Conservation (phyloP, 2,888 invertebrate species). For the Volucella inflata region DNA sequence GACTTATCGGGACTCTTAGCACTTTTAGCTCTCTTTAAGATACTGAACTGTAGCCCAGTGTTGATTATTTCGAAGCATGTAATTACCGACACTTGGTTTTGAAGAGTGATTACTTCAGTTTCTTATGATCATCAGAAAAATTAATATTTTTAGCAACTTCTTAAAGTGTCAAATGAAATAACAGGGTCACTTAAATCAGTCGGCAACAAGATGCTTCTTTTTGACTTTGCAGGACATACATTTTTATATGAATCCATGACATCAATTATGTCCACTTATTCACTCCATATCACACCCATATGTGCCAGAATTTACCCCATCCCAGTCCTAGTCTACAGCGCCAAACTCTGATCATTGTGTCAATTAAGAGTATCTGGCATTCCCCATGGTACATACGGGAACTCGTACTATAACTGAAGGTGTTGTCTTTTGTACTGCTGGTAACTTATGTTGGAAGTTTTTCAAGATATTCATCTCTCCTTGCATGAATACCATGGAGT, state of each 20-base stretch:
- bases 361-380: constrained; percentile 27
- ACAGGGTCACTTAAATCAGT: too few species aligned
- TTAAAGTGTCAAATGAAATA: too few species aligned
- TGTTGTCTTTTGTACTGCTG: constrained; percentile 3
- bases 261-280: constrained; percentile 21
- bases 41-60: too few species aligned
- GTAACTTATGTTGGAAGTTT: constrained; percentile 43
- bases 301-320: background rate
- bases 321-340: background rate
- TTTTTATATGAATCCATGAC: constrained; percentile 1
- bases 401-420: background rate
- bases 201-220: too few species aligned
- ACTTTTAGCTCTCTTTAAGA: too few species aligned
- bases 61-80: too few species aligned
- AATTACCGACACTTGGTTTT: too few species aligned
- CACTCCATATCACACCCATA: constrained; percentile 1
- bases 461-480: constrained; percentile 36
- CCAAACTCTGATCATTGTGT: constrained; percentile 10
- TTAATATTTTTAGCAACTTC: too few species aligned
- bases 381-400: constrained; percentile 29
- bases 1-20: too few species aligned
- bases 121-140: too few species aligned
- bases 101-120: too few species aligned
- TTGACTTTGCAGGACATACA: too few species aligned
- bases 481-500: background rate